Evolutionary conservation across 2,888 invertebrate genomes (phyloP), one percentile per base, ranked within the genome.

Genomic region (Thecocarcelia acutangulata): DNA sequence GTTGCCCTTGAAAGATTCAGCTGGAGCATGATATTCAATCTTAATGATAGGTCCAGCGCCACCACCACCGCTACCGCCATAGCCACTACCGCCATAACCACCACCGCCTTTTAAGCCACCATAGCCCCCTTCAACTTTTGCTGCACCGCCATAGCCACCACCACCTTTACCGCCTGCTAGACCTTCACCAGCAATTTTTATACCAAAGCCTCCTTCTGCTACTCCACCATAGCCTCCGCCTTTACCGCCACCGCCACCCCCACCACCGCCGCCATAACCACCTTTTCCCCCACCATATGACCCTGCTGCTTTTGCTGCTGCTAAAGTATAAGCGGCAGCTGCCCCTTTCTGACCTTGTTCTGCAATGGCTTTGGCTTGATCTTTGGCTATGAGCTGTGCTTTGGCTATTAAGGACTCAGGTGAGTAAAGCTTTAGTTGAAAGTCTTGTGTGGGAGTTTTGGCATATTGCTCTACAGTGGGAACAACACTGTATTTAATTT

Each of bases 11-110:
- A 84, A 52, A 15, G 80, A 69, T 50, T 86, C 86, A 9, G 84
- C 74, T 0, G 86, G 81, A 13, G 86, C 86, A 37, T 87, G 87
- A 56, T 87, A 87, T 69, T 88, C 88, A 37, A 88, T 87, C 76
- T 88, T 87, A 46, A 87, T 88, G 11, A 86, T 33, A 0, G 85
- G 85, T 0, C 81, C 64, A 4, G 72, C 52, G 2, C 21, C 74
- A 40, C 40, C 61, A 2, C 44, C 76, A n/a, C 48, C 54, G 9
- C n/a, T 64, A 5, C 48, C 72, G 19, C 12, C 69, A 40, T 42
- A 13, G 5, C 24, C 24, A 24, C 24, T 5, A 13, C 19, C 75
- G 4, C 19, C 68, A 3, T 61, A 37, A 44, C 15, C 63, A 21
- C 64, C 54, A 4, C 17, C 77, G 5, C 42, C 68, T 28, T 46